These are phyloP conservation scores for Actinia equina DNA, from an alignment of 64 coral and sea anemone genomes.

Conservation along the genomic window DNA sequence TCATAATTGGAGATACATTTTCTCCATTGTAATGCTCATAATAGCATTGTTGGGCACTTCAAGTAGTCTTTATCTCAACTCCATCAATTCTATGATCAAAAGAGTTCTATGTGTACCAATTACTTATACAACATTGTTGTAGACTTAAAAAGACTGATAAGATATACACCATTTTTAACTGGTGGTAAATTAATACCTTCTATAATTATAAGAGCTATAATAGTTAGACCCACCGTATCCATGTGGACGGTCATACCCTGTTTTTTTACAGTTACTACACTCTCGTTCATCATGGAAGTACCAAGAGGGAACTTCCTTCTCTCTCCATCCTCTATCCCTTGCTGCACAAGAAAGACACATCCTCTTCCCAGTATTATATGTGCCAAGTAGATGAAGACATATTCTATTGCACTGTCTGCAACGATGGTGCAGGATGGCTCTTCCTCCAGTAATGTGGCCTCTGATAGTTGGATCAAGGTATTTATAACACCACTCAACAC, in stretches of 20 bases:
- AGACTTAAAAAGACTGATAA: too few relatives aligned
- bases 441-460: neutral
- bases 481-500: neutral
- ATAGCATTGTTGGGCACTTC: too few relatives aligned
- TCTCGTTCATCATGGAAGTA: neutral
- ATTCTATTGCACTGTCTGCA: neutral
- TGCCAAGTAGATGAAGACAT: conserved; percentile 18
- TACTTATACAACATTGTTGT: too few relatives aligned
- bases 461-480: neutral
- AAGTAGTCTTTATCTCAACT: too few relatives aligned
- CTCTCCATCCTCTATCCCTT: neutral
- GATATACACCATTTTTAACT: too few relatives aligned
- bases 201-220: neutral
- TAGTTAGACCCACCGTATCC: neutral
- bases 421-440: neutral
- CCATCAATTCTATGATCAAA: too few relatives aligned
- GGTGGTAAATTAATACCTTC: neutral
- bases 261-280: neutral
- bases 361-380: neutral
- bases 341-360: neutral
- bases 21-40: too few relatives aligned
- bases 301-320: neutral
- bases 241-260: neutral
- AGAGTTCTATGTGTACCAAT: too few relatives aligned
- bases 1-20: too few relatives aligned